Conservation (phyloP, 2,797 vertebrate species). For the Epinephelus malabaricus region DNA sequence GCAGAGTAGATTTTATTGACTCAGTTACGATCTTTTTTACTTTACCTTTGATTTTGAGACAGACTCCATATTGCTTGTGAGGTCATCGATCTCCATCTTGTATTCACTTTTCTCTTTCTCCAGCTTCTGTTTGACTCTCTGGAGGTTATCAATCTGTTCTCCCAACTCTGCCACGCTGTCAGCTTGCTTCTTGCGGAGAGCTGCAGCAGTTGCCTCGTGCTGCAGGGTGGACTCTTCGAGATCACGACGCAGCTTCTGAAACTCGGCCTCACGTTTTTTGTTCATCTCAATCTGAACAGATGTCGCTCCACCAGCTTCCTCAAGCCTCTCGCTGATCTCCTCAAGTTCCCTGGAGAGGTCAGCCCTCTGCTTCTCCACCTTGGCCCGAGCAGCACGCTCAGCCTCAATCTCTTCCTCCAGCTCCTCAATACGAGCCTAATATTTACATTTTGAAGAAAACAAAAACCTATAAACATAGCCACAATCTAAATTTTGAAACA, state of each 20-base stretch:
- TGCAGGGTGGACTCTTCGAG: constrained; percentile 91
- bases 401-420: constrained; percentile 91
- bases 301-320: constrained; percentile 89
- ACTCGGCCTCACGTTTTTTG: constrained; percentile 91
- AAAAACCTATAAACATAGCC: background rate
- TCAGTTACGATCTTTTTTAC: constrained; percentile 52
- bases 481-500: background rate
- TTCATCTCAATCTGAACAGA: constrained; percentile 87
- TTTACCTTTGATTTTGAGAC: constrained; percentile 90
- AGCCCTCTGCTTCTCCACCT: constrained; percentile 86
- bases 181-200: constrained; percentile 89
- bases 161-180: constrained; percentile 89
- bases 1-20: background rate
- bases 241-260: constrained; percentile 88
- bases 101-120: constrained; percentile 92
- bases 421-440: constrained; percentile 89
- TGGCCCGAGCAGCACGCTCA: constrained; percentile 82
- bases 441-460: background rate
- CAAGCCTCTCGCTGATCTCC: constrained; percentile 90
- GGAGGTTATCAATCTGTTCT: constrained; percentile 91
- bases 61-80: constrained; percentile 87
- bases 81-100: constrained; percentile 91
- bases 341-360: constrained; percentile 90
- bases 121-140: constrained; percentile 91
- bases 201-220: constrained; percentile 85